A percentile compares a stretch with the other conserved stretches of the same genome.
These are phyloP conservation scores for Drosophila seclusa DNA, from an alignment of 2,888 invertebrate genomes.

Conservation along the genomic window DNA sequence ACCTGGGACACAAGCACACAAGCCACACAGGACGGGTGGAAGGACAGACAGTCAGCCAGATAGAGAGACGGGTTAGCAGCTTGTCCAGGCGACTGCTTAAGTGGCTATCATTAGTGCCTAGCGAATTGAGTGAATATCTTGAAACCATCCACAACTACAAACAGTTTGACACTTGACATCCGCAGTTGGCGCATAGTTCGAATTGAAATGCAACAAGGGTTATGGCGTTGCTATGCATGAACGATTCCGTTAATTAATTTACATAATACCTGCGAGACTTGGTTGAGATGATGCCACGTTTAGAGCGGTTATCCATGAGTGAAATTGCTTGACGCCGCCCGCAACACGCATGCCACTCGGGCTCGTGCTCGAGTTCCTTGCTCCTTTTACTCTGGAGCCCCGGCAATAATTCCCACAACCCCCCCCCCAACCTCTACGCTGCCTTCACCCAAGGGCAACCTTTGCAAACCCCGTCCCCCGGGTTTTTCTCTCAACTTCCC, in stretches of 20 bases:
- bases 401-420: conserved; percentile 6
- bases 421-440: not conserved
- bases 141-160: not conserved
- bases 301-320: conserved; percentile 59
- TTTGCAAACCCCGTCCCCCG: not conserved
- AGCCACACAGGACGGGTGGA: not conserved
- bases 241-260: conserved; percentile 69
- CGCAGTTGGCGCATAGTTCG: conserved; percentile 6
- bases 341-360: conserved; percentile 50
- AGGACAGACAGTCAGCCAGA: conserved; percentile 1
- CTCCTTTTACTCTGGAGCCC: not conserved
- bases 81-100: conserved; percentile 10
- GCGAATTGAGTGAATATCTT: conserved; percentile 7
- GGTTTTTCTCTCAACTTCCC: not conserved
- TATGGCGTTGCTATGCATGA: conserved; percentile 28
- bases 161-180: conserved; percentile 7
- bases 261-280: conserved; percentile 71
- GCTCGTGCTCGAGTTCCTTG: not conserved
- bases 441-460: conserved; percentile 2
- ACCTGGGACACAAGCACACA: conserved; percentile 29
- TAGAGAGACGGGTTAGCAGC: not conserved
- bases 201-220: conserved; percentile 50
- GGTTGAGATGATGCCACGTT: conserved; percentile 52
- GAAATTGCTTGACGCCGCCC: conserved; percentile 51
- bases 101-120: conserved; percentile 11